Evolutionary conservation across 2,113 vertebrate genomes (phyloP), one percentile per base, ranked within the genome.

Genomic region (Trichomycterus rosablanca): DNA sequence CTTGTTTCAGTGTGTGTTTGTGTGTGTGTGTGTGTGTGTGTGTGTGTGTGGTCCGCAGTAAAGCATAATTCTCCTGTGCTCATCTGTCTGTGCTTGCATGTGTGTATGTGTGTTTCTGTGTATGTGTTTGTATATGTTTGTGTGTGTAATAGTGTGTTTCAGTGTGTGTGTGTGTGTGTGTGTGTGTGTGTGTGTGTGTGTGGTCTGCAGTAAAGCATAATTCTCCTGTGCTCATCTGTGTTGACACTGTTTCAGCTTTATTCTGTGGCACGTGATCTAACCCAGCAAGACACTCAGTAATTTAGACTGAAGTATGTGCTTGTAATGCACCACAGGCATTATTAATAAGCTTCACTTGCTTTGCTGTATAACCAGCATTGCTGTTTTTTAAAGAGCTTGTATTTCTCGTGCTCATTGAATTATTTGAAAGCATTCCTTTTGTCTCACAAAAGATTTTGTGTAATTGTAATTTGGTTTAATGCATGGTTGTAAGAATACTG

Each of bases 21-120:
- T n/a, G n/a, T n/a, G n/a, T n/a, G n/a, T n/a, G n/a, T n/a, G n/a
- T n/a, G n/a, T n/a, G n/a, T n/a, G n/a, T n/a, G n/a, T n/a, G n/a
- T n/a, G n/a, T n/a, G n/a, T n/a, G n/a, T n/a, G n/a, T n/a, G n/a
- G n/a, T n/a, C n/a, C n/a, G n/a, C n/a, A n/a, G n/a, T n/a, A n/a
- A n/a, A n/a, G n/a, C n/a, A n/a, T n/a, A 44, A 74, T 69, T 76
- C 76, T 76, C 34, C 3, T 12, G 24, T 34, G 57, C 32, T 18
- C 32, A 23, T 30, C 18, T 43, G 54, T 12, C 14, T 24, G 34
- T n/a, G 24, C 16, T 24, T 57, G 15, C 20, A 16, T 3, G 2
- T 6, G 53, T 2, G 46, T n/a, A n/a, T n/a, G n/a, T n/a, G n/a
- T n/a, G n/a, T n/a, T n/a, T n/a, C n/a, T n/a, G n/a, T n/a, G n/a